phyloP scores from a whole-genome alignment of 2,113 vertebrate species.

The Anhinga anhinga region DNA sequence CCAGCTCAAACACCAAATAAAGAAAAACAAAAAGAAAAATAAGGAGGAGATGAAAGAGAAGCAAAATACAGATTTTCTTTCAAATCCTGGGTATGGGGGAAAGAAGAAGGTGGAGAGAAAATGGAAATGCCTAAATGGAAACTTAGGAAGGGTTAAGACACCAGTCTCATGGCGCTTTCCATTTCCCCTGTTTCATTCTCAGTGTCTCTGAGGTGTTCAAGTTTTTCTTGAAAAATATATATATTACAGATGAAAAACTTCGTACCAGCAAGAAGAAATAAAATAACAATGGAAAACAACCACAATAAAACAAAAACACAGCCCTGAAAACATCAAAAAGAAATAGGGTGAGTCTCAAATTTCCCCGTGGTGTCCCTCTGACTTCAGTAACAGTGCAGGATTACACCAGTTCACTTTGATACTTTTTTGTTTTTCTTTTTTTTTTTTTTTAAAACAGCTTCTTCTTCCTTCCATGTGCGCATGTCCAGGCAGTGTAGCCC shows the following conservation, averaged over 20 bases:
- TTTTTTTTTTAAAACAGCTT: not conserved
- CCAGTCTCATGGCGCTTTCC: not conserved
- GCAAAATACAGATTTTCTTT: constrained; percentile 11
- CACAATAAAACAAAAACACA: constrained; percentile 33
- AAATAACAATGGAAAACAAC: constrained; percentile 35
- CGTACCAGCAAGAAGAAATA: constrained; percentile 66
- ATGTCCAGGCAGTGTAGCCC: constrained; percentile 32
- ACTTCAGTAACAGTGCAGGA: constrained; percentile 82
- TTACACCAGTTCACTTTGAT: constrained; percentile 11
- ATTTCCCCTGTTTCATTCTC: constrained; percentile 5
- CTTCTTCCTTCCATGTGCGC: constrained; percentile 58
- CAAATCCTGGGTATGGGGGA: not conserved
- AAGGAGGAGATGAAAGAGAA: not conserved
- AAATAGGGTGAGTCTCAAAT: constrained; percentile 46
- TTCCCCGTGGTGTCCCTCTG: constrained; percentile 50
- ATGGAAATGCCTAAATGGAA: constrained; percentile 33
- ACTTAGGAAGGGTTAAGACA: constrained; percentile 68
- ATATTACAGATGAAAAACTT: constrained; percentile 36
- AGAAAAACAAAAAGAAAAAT: not conserved
- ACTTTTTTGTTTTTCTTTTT: not conserved
- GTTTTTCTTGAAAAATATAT: constrained; percentile 18
- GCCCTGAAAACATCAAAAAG: constrained; percentile 47
- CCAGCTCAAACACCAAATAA: constrained; percentile 49
- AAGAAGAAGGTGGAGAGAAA: not conserved
- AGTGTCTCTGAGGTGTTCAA: constrained; percentile 60